Evolutionary conservation across 2,113 vertebrate genomes (phyloP).

Genomic region (Paradoxurus hermaphroditus): DNA sequence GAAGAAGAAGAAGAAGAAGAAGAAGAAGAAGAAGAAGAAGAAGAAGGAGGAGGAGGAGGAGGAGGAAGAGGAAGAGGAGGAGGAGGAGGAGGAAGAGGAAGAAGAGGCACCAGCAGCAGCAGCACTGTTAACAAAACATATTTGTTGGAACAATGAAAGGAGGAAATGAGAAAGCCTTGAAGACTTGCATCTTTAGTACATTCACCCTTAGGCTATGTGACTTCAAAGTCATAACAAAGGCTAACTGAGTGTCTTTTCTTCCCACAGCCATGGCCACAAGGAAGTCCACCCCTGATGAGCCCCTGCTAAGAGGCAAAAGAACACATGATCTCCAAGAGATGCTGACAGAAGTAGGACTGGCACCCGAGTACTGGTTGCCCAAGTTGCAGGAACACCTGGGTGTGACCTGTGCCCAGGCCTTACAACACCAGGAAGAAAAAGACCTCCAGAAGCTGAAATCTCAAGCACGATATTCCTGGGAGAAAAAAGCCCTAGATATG

Average conservation of each 20-base stretch:
- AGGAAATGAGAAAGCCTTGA: not conserved
- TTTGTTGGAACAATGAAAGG: not conserved
- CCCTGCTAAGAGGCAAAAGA: not conserved
- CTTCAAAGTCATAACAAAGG: not conserved
- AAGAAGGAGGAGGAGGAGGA: too few relatives aligned
- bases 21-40: too few relatives aligned
- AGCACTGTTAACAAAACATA: not conserved
- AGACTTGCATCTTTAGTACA: not conserved
- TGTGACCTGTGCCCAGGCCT: conserved; percentile 35
- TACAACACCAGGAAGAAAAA: conserved; percentile 58
- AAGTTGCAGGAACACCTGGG: conserved; percentile 35
- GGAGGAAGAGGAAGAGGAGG: too few relatives aligned
- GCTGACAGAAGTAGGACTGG: conserved; percentile 58
- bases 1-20: too few relatives aligned
- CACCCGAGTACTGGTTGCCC: conserved; percentile 60
- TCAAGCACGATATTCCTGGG: not conserved
- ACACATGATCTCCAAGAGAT: conserved; percentile 34
- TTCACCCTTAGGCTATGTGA: not conserved
- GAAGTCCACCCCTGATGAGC: accelerated
- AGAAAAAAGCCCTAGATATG: conserved; percentile 34
- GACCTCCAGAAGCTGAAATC: conserved; percentile 66
- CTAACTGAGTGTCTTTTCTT: not conserved
- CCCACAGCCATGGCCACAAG: conserved; percentile 54
- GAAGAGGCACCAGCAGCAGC: not conserved
- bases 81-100: too few relatives aligned